Evolutionary conservation across 2,113 vertebrate species (phyloP).

Genomic region (Sylvietta virens): DNA sequence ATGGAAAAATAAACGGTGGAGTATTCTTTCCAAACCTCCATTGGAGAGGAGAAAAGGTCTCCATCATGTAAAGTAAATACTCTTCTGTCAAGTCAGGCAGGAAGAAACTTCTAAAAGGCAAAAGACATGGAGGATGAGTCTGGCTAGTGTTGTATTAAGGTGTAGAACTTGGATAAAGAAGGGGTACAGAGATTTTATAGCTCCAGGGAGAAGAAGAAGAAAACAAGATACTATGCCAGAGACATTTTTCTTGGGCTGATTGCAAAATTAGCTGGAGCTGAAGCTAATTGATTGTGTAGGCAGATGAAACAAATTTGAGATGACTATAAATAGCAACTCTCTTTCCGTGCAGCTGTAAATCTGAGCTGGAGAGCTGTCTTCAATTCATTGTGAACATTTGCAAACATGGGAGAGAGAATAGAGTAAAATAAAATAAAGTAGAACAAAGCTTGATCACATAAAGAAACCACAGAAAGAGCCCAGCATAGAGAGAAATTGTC

Average conservation of each 20-base stretch:
- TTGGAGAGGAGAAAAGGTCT: constrained; percentile 22
- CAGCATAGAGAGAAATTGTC: neutral
- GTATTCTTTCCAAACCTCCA: constrained; percentile 42
- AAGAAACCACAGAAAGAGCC: neutral
- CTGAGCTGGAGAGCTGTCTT: neutral
- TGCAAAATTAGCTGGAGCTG: constrained; percentile 62
- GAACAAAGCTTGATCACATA: neutral
- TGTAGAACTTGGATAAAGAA: constrained; percentile 2
- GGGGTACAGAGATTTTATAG: constrained; percentile 26
- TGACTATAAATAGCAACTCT: constrained; percentile 54
- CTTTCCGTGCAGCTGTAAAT: constrained; percentile 48
- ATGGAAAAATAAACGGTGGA: constrained; percentile 44
- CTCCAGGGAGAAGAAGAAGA: constrained; percentile 13
- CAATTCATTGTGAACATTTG: neutral
- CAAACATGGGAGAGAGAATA: neutral
- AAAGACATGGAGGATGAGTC: neutral
- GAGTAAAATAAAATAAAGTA: neutral
- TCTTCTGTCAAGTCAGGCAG: neutral
- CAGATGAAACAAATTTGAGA: constrained; percentile 60
- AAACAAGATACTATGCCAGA: constrained; percentile 38
- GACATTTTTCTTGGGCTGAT: constrained; percentile 48
- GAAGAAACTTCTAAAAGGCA: constrained; percentile 16
- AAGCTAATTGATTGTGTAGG: constrained; percentile 65
- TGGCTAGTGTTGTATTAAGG: neutral
- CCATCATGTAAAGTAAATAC: constrained; percentile 12